These are phyloP conservation scores for Formica aserva DNA, from an alignment of 2,888 invertebrate species.

Conservation along the genomic window DNA sequence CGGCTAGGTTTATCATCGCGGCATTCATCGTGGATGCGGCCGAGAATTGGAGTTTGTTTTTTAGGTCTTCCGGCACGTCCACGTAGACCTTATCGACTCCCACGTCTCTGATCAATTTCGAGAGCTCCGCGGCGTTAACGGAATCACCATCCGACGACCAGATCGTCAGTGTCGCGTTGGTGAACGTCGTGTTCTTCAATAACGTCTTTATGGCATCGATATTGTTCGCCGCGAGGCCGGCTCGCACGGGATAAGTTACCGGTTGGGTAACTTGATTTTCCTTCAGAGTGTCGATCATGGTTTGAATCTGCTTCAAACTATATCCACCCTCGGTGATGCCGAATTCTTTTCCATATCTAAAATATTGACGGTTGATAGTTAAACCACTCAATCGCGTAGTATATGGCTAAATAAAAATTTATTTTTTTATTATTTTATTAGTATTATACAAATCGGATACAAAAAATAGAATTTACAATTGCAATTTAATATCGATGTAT, in stretches of 20 bases:
- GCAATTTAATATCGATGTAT: background rate
- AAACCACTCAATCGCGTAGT: background rate
- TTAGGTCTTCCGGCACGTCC: constrained; percentile 90
- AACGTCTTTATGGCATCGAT: constrained; percentile 88
- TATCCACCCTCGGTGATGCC: constrained; percentile 87
- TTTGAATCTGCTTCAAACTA: constrained; percentile 88
- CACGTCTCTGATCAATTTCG: constrained; percentile 89
- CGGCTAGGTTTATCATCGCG: constrained; percentile 53
- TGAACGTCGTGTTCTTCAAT: constrained; percentile 86
- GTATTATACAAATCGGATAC: background rate
- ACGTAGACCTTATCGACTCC: constrained; percentile 91
- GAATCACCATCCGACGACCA: constrained; percentile 91
- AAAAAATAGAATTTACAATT: background rate
- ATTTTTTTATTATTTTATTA: background rate
- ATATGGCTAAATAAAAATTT: background rate
- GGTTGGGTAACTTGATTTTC: constrained; percentile 88
- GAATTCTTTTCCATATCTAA: constrained; percentile 72
- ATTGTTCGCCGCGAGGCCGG: constrained; percentile 90
- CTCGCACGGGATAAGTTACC: constrained; percentile 93
- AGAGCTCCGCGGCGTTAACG: constrained; percentile 89
- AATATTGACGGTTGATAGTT: constrained; percentile 33
- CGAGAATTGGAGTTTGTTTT: constrained; percentile 66
- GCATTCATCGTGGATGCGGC: constrained; percentile 57
- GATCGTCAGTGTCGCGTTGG: constrained; percentile 91
- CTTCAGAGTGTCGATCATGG: constrained; percentile 89